phyloP scores from a whole-genome alignment of 2,888 invertebrate genomes.

The Teinopalpus imperialis region DNA sequence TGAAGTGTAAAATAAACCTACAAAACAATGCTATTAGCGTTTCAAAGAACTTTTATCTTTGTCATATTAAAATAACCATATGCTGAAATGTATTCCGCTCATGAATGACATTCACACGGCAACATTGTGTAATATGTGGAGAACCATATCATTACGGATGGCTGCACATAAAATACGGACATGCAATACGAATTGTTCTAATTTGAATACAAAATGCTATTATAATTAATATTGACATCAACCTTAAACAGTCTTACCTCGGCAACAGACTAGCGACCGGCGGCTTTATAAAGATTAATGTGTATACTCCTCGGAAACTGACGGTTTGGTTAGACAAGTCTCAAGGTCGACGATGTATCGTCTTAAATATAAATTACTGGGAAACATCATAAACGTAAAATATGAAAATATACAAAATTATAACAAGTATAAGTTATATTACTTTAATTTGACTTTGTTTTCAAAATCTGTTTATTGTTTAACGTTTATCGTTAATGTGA shows the following conservation, averaged over 20 bases:
- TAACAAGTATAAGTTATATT: too few relatives aligned
- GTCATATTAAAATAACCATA: constrained; percentile 1
- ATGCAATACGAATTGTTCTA: constrained; percentile 23
- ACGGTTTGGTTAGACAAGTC: constrained; percentile 41
- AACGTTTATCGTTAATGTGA: background rate
- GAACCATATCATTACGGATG: constrained; percentile 14
- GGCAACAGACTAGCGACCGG: constrained; percentile 39
- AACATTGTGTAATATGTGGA: constrained; percentile 25
- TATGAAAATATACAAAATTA: too few relatives aligned
- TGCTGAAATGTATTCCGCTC: constrained; percentile 7
- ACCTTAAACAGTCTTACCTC: constrained; percentile 9
- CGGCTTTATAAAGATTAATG: constrained; percentile 62
- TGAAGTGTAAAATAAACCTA: background rate
- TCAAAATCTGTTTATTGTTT: background rate
- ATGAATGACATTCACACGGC: constrained; percentile 27
- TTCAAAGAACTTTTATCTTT: constrained; percentile 15
- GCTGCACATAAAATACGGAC: constrained; percentile 15
- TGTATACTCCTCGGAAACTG: constrained; percentile 46
- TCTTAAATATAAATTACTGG: constrained; percentile 13
- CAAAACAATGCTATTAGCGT: constrained; percentile 18
- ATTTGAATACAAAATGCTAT: constrained; percentile 26
- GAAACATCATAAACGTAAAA: constrained; percentile 1
- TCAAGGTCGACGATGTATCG: constrained; percentile 42
- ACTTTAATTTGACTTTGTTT: too few relatives aligned
- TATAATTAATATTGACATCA: constrained; percentile 23